Evolutionary conservation across 2,888 invertebrate species (phyloP), one percentile per base, ranked within the genome.

Genomic region (Blera fallax): DNA sequence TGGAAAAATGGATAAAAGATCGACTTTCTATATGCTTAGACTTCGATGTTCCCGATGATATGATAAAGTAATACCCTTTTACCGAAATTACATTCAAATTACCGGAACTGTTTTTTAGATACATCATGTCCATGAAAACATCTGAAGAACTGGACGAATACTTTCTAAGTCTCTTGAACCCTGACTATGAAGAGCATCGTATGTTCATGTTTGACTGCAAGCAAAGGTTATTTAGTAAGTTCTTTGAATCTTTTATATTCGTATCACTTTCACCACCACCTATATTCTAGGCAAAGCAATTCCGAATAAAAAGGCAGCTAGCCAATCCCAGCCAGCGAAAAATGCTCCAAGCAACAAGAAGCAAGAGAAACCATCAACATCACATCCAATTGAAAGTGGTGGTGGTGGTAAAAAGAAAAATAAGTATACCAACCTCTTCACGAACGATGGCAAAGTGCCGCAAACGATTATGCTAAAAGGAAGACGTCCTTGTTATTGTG

Each of bases 401-500:
- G 37, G 45, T 50, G 84, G 29, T 21, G 95, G 88, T 0, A 92
- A 95, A 88, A 95, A 95, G 90, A 95, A 95, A 88, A 93, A 93
- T 0, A 97, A 97, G 91, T 97, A 93, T 92, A 94, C 96, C 0
- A 96, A 95, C 89, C 91, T 97, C 60, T 96, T 95, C 90, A 94
- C 95, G 0, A 94, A 94, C 88, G 96, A 96, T 89, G 96, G 96
- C 6, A 93, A 93, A 65, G 79, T 90, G 0, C 94, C 93, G 5
- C 94, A 94, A 87, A 93, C 93, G n/a, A 92, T 94, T 8, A 87
- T 94, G 74, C 87, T 94, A 0, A 94, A 94, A 91, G 98, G 98
- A 10, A 94, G 99, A 40, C 96, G 96, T 89, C 93, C 93, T 62
- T 99, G 99, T 92, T 95, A 97, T 78, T 99, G 99, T 90, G 97